phyloP scores from a whole-genome alignment of 2,113 vertebrate genomes.

The Hyla sarda region DNA sequence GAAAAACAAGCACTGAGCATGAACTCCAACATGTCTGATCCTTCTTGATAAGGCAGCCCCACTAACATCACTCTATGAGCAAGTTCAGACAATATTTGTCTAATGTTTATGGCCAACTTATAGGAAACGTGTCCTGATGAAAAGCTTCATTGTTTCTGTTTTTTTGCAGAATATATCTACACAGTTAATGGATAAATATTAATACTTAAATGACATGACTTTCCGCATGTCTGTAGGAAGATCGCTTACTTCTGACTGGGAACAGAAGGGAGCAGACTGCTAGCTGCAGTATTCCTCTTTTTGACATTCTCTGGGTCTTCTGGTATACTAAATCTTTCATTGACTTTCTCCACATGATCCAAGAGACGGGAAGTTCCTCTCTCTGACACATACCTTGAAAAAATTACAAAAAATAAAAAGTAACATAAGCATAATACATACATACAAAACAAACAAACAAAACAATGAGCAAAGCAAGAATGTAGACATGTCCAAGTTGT shows the following conservation, averaged over 20 bases:
- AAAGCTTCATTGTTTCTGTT: not conserved
- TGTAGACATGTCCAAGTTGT: no score
- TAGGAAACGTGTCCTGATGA: not conserved
- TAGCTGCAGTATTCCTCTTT: not conserved
- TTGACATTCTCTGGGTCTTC: slow-evolving; percentile 45
- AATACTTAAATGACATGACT: slow-evolving; percentile 11
- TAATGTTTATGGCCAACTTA: not conserved
- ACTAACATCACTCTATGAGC: not conserved
- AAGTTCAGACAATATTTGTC: not conserved
- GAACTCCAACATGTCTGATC: not conserved
- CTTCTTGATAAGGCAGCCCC: not conserved
- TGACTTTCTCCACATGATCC: slow-evolving; percentile 83
- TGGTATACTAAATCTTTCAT: slow-evolving; percentile 80
- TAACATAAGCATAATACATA: not conserved
- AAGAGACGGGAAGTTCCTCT: slow-evolving; percentile 80
- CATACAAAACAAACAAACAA: no score
- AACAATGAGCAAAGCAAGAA: no score
- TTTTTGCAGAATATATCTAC: not conserved
- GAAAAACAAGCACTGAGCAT: not conserved
- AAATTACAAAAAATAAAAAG: not conserved
- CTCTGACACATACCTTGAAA: slow-evolving; percentile 82
- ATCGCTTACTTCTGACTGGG: slow-evolving; percentile 55
- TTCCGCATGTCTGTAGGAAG: slow-evolving; percentile 54
- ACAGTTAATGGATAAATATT: slow-evolving; percentile 26
- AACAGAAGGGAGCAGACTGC: not conserved